phyloP scores from a whole-genome alignment of 2,113 vertebrate species.

The Sigmodon hispidus region DNA sequence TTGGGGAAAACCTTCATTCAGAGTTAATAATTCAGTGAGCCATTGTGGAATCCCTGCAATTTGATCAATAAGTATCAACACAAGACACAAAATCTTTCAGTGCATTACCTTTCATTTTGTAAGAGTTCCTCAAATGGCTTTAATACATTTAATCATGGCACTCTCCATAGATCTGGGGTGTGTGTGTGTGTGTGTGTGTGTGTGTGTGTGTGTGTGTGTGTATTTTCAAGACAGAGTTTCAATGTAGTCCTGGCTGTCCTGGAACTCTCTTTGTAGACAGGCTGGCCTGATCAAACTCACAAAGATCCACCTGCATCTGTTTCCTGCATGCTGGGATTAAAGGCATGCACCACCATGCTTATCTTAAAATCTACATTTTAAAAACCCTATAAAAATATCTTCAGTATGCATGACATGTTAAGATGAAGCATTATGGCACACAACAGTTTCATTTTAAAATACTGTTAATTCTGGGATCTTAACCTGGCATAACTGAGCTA shows the following conservation, averaged over 20 bases:
- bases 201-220: too few species aligned
- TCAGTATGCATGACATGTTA: background rate
- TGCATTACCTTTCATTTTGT: background rate
- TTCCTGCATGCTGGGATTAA: background rate
- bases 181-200: too few species aligned
- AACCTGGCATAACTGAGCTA: background rate
- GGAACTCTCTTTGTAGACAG: background rate
- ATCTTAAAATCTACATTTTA: background rate
- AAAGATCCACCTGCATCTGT: background rate
- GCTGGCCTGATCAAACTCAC: background rate
- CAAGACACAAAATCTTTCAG: constrained; percentile 18
- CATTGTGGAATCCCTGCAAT: background rate
- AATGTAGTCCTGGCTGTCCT: background rate
- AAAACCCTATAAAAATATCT: background rate
- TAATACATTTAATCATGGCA: background rate
- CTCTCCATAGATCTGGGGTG: background rate
- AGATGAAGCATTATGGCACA: background rate
- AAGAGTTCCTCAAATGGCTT: background rate
- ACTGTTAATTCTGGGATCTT: background rate
- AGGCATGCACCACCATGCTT: background rate
- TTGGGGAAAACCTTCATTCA: constrained; percentile 40
- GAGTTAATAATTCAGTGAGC: background rate
- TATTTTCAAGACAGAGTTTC: background rate
- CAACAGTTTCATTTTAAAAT: background rate
- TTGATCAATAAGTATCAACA: background rate